Percentiles rank a stretch among this genome's conserved stretches.
Conservation (phyloP, 2,797 vertebrate genomes). For the Acanthopagrus latus region DNA sequence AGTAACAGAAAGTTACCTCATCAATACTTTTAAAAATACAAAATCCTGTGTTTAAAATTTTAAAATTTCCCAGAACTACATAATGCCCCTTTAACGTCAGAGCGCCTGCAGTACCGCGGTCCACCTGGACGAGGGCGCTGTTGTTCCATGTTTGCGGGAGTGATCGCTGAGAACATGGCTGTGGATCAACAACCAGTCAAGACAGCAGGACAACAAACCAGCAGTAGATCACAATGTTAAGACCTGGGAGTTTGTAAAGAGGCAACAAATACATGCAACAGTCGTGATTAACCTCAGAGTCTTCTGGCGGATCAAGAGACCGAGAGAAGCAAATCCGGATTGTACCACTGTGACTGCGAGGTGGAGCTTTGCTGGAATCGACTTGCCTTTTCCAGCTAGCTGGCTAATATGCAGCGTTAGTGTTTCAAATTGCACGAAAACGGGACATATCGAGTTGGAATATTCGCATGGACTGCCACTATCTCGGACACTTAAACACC, state of each 20-base stretch:
- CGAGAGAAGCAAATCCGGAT: neutral
- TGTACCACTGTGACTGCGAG: constrained; percentile 31
- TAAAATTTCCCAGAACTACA: no score
- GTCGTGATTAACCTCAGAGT: neutral
- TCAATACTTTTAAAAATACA: neutral
- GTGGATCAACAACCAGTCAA: constrained; percentile 56
- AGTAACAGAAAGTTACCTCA: no score
- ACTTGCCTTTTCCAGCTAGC: constrained; percentile 39
- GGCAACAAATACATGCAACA: neutral
- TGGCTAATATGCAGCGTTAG: constrained; percentile 59
- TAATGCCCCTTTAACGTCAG: no score
- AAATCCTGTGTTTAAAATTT: no score
- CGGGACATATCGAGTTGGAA: constrained; percentile 11
- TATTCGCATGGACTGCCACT: neutral
- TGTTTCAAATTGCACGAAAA: constrained; percentile 46
- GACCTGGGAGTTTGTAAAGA: neutral
- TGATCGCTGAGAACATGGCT: constrained; percentile 59
- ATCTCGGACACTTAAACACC: neutral
- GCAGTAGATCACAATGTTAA: constrained; percentile 17
- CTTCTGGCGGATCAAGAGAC: neutral
- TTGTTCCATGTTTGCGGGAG: neutral
- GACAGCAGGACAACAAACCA: constrained; percentile 68
- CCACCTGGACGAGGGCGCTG: constrained; percentile 39
- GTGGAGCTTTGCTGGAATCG: constrained; percentile 63
- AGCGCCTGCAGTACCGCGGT: constrained; percentile 13